Evolutionary conservation across 2,113 vertebrate genomes (phyloP).

Genomic region (Crotophaga sulcirostris): DNA sequence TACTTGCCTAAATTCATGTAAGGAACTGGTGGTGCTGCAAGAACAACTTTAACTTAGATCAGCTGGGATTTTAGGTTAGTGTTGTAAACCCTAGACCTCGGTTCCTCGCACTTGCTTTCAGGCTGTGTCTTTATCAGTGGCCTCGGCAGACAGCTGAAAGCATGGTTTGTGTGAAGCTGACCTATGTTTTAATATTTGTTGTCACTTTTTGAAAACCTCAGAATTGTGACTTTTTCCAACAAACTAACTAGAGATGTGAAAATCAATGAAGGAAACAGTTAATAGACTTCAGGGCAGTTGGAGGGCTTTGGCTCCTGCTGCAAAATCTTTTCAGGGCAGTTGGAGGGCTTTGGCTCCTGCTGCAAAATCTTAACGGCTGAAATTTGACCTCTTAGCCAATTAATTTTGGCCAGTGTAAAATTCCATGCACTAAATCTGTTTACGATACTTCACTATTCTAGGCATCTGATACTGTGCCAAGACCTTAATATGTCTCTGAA

Average conservation of each 20-base stretch:
- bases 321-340: slow-evolving; percentile 70
- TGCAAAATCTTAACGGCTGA: slow-evolving; percentile 66
- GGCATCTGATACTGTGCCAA: slow-evolving; percentile 71
- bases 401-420: slow-evolving; percentile 76
- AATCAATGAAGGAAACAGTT: slow-evolving; percentile 26
- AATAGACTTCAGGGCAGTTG: slow-evolving; percentile 47
- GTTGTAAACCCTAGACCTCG: fast-evolving
- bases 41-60: not conserved
- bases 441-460: slow-evolving; percentile 72
- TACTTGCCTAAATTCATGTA: not conserved
- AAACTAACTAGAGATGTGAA: not conserved
- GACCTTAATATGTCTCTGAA: slow-evolving; percentile 65
- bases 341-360: slow-evolving; percentile 39
- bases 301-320: slow-evolving; percentile 56
- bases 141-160: not conserved
- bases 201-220: slow-evolving; percentile 2
- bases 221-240: not conserved
- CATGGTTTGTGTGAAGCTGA: not conserved
- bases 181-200: not conserved
- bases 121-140: not conserved
- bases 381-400: slow-evolving; percentile 72
- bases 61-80: not conserved
- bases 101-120: not conserved
- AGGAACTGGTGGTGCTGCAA: not conserved
- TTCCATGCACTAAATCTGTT: slow-evolving; percentile 72